Evolutionary conservation across 2,797 vertebrate species (phyloP), one percentile per base, ranked within the genome.

Genomic region (Lepidocolaptes lacrymiger): DNA sequence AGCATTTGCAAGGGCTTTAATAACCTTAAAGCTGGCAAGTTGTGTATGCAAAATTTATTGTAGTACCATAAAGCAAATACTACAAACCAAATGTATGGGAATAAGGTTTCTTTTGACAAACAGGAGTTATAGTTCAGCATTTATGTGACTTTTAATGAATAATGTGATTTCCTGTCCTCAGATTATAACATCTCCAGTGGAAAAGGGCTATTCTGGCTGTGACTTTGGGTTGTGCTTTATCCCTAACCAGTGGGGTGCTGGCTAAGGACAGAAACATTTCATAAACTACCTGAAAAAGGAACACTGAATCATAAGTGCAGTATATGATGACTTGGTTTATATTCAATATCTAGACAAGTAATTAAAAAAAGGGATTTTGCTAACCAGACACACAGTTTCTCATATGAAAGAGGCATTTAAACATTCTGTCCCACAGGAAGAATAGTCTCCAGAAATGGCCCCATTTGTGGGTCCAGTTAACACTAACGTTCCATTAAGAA

Each of bases 1-100:
- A 64, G 41, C 69, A 26, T 92, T 96, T 91, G 78, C 88, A 81
- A 58, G 64, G 66, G 66, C 67, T 94, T 95, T 79, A 84, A 80
- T 85, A 79, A 72, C 82, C 76, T 69, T 76, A 56, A 75, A 94
- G 39, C 91, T 95, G 82, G 80, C 73, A 28, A 19, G 36, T 3
- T 77, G 52, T 64, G 16, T 28, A 44, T 48, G 59, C 43, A 59
- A 58, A 88, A 84, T 78, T 55, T 74, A 36, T 5, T 39, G 51
- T 15, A 41, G 72, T 41, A 67, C 74, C 46, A 41, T 34, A 77
- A 80, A 89, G 61, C 64, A 94, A 58, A 66, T 39, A 54, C 75
- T 44, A 12, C 72, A 55, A 16, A 83, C 51, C 41, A 68, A 82
- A 39, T 14, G 24, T 2, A 14, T 49, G 36, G 68, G 36, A 92